Percentiles rank a stretch among this genome's conserved stretches.
These are phyloP conservation scores for Iphiclides podalirius DNA, from an alignment of 2,888 invertebrate species.

Conservation along the genomic window DNA sequence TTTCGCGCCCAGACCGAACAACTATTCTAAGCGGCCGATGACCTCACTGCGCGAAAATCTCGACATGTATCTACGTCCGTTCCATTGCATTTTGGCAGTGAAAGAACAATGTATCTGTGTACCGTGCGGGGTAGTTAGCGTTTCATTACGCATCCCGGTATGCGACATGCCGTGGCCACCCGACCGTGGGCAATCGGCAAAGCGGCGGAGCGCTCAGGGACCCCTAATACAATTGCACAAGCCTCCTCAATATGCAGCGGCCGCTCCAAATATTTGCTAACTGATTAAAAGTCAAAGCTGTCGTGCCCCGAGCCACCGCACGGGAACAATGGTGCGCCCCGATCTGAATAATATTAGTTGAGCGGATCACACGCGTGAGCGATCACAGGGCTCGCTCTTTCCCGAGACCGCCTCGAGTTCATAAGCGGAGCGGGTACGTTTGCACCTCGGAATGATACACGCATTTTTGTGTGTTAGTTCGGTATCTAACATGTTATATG, in stretches of 20 bases:
- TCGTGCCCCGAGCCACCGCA: conserved; percentile 57
- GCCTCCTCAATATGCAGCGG: conserved; percentile 67
- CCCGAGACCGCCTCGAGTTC: no score
- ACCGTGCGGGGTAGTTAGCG: no score
- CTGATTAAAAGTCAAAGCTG: conserved; percentile 77
- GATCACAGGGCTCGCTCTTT: conserved; percentile 75
- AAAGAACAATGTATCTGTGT: no score
- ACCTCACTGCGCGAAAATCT: no score
- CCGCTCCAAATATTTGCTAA: conserved; percentile 65
- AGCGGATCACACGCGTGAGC: conserved; percentile 59
- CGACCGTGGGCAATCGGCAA: conserved; percentile 44
- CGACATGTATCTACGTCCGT: no score
- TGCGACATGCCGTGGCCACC: conserved; percentile 58
- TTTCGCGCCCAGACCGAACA: no score
- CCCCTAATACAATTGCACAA: conserved; percentile 74
- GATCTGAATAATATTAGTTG: conserved; percentile 72
- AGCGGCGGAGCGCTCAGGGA: conserved; percentile 47
- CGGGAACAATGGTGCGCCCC: conserved; percentile 53
- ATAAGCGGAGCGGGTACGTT: no score
- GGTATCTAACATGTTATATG: no score
- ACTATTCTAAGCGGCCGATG: no score
- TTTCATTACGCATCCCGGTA: conserved; percentile 27
- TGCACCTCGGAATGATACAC: no score
- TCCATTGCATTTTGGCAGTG: no score
- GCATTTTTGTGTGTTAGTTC: no score